phyloP scores from a whole-genome alignment of 2,888 invertebrate species.

The Leptinotarsa rubiginosa region DNA sequence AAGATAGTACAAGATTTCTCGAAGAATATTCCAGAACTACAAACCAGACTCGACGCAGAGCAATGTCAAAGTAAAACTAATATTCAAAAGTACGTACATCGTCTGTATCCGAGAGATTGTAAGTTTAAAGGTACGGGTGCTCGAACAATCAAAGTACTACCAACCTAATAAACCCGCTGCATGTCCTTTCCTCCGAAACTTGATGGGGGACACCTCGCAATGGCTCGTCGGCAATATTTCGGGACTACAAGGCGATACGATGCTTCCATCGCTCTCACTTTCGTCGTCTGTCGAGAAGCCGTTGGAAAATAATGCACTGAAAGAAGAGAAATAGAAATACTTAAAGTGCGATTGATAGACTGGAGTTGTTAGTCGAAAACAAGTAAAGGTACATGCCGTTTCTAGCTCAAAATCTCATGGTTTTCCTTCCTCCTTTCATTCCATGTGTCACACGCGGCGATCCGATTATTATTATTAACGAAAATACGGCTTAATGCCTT shows the following conservation, averaged over 20 bases:
- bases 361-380: no score
- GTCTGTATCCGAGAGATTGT: constrained; percentile 21
- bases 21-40: background rate
- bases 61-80: constrained; percentile 22
- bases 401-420: no score
- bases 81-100: constrained; percentile 51
- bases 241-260: constrained; percentile 66
- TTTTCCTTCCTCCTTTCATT: no score
- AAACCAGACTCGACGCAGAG: constrained; percentile 5
- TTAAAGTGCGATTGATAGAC: no score
- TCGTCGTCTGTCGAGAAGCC: constrained; percentile 65
- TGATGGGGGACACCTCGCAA: constrained; percentile 55
- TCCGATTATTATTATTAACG: no score
- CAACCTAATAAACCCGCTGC: constrained; percentile 65
- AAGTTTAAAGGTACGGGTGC: constrained; percentile 22
- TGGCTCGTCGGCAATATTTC: constrained; percentile 58
- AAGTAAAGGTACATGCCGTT: no score
- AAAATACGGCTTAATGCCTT: no score
- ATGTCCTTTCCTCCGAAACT: constrained; percentile 61
- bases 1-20: background rate
- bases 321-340: constrained; percentile 45
- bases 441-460: no score
- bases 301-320: constrained; percentile 76
- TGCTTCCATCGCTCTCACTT: constrained; percentile 68
- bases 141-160: constrained; percentile 52